Percentiles rank a stretch among this genome's conserved stretches.
These are phyloP conservation scores for Melieria omissa DNA, from an alignment of 2,888 invertebrate species.

Conservation along the genomic window DNA sequence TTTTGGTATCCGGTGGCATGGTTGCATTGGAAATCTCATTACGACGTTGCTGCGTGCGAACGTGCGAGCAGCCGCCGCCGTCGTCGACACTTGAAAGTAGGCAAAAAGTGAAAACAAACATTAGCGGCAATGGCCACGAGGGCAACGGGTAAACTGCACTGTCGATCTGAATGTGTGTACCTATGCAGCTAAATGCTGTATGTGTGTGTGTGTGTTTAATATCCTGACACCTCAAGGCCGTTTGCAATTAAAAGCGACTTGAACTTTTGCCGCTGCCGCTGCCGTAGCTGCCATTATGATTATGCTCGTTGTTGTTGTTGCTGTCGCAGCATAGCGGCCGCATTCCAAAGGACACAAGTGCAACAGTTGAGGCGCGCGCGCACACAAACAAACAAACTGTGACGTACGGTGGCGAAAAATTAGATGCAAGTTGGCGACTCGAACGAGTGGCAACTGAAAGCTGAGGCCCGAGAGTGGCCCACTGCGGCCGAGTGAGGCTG, in stretches of 20 bases:
- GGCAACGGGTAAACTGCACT: neutral
- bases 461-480: too few species aligned
- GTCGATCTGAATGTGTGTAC: neutral
- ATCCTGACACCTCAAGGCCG: slow-evolving; percentile 49
- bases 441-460: too few species aligned
- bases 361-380: slow-evolving; percentile 36
- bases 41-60: too few species aligned
- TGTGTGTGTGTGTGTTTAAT: slow-evolving; percentile 28
- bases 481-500: too few species aligned
- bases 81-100: too few species aligned
- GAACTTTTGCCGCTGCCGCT: slow-evolving; percentile 18
- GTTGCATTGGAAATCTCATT: too few species aligned
- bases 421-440: neutral
- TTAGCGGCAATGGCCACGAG: neutral
- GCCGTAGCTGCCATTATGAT: neutral
- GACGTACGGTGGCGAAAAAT: neutral
- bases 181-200: neutral
- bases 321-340: neutral
- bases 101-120: neutral
- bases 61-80: too few species aligned
- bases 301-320: neutral
- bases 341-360: slow-evolving; percentile 16
- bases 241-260: slow-evolving; percentile 45
- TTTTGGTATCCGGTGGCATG: too few species aligned
- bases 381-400: neutral